Evolutionary conservation across 1,140 invertebrate species (phyloP), one percentile per base, ranked within the genome.

Genomic region (Oncopodura yosiiana): DNA sequence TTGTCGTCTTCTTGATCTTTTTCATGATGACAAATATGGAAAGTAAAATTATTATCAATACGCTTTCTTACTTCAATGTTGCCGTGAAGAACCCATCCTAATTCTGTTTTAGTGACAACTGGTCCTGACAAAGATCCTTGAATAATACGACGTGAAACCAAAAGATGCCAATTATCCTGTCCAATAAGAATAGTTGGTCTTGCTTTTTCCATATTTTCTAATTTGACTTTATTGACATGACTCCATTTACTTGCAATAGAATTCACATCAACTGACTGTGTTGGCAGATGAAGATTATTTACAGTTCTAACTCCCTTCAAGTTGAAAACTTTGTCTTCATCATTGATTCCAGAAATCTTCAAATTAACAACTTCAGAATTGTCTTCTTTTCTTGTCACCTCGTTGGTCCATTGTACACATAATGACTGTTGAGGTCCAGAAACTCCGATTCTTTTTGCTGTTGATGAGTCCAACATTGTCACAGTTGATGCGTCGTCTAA

Each of bases 131-230:
- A 6, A 6, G 21, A 4, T 4, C 43, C 44, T 11, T 19, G 34
- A 4, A 24, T 34, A 4, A 55, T 6, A 11, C 50, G 27, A 16
- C 21, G 26, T 16, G 46, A 14, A 4, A 30, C 16, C 6, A 21
- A 14, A 8, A 48, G 12, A 24, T 21, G n/a, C 16, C 6, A n/a
- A 29, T 43, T 39, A 24, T 42, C 27, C 34, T 45, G 34, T 6
- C 55, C 55, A 37, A 51, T 34, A 3, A 51, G 41, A 1, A 56
- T 56, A 14, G 2, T 34, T 16, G 54, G 48, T 9, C 18, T 23
- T 11, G 12, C 36, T 12, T 32, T 9, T 16, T 41, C 16, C 11
- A 37, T 12, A 3, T 3, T 3, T 2, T 44, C 2, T 3, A 50
- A 24, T 11, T 49, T 18, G 1, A 50, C 8, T 18, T 27, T 19